Evolutionary conservation across 2,797 vertebrate genomes (phyloP).

Genomic region (Parauchenoglanis ngamensis): DNA sequence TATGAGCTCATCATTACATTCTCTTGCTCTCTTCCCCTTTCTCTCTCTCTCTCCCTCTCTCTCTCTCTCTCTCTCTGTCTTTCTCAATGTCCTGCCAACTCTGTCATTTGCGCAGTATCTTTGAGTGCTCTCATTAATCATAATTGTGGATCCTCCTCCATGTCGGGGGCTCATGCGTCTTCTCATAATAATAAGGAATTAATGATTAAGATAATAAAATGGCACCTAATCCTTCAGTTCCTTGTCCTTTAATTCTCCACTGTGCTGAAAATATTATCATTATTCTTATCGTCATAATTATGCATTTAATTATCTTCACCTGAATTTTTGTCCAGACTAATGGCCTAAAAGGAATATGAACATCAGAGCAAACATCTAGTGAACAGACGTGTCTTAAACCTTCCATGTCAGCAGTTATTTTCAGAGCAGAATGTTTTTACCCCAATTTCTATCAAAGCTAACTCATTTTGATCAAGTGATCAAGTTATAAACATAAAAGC

Average conservation of each 20-base stretch:
- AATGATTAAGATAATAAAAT: conserved; percentile 45
- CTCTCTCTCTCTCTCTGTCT: conserved; percentile 23
- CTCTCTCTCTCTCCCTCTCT: conserved; percentile 2
- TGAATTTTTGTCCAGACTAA: neutral
- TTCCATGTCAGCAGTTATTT: neutral
- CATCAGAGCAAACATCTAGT: neutral
- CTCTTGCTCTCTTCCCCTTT: neutral
- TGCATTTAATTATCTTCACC: conserved; percentile 18
- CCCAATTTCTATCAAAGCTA: conserved; percentile 7
- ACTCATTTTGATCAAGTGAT: conserved; percentile 16
- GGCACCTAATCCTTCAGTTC: conserved; percentile 23
- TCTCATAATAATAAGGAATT: conserved; percentile 49
- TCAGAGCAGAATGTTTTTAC: neutral
- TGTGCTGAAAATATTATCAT: conserved; percentile 19
- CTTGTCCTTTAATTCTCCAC: conserved; percentile 1
- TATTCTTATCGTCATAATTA: conserved; percentile 34
- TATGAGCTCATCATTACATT: conserved; percentile 38
- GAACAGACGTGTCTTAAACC: neutral
- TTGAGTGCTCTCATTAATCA: conserved; percentile 70
- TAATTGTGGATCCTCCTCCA: conserved; percentile 60
- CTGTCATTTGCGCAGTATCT: conserved; percentile 48
- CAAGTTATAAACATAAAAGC: conserved; percentile 8
- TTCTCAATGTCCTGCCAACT: conserved; percentile 22
- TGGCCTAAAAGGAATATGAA: neutral
- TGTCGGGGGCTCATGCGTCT: conserved; percentile 37